Evolutionary conservation across 1,140 invertebrate genomes (phyloP), one percentile per base, ranked within the genome.

Genomic region (Linepithema humile): DNA sequence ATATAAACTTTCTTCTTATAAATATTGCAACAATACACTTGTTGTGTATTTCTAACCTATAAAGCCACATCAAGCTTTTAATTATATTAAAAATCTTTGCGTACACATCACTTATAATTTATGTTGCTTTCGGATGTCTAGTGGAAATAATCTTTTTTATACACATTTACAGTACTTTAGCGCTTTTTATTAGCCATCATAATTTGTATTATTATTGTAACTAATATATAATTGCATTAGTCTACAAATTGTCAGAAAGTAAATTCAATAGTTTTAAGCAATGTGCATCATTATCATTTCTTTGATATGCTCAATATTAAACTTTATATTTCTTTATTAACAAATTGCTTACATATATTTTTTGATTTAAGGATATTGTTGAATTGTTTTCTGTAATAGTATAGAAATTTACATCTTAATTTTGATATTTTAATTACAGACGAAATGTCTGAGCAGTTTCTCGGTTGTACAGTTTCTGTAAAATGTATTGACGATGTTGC

Each of bases 401-500:
- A 32, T 29, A 6, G 10, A 69, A 55, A 9, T 4, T 26, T 29
- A 5, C 15, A 29, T 29, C 20, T 59, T 59, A n/a, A 38, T 9
- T 17, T 15, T 20, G 0, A 26, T 55, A 29, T 82, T 48, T 72
- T 12, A 74, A n/a, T 38, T 60, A 20, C 17, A 74, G 43, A 3
- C 32, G 67, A 92, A 82, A 95, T 95, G 95, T 96, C 96, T 92
- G 95, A 95, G 53, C 95, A 96, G 87, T 97, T 96, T 95, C 93
- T 97, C 70, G 97, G 97, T 57, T 97, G 96, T 90, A 96, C 96
- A 55, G 97, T 98, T 69, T 97, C 97, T n/a, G 95, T 98, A 48
- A 96, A 97, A 90, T 97, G 97, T 91, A 95, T 95, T 0, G 95
- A 97, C 60, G 93, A 94, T 48, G 89, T 97, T 43, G 97, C 95